Conservation (phyloP, 2,888 invertebrate species). For the Torymus tubicola region DNA sequence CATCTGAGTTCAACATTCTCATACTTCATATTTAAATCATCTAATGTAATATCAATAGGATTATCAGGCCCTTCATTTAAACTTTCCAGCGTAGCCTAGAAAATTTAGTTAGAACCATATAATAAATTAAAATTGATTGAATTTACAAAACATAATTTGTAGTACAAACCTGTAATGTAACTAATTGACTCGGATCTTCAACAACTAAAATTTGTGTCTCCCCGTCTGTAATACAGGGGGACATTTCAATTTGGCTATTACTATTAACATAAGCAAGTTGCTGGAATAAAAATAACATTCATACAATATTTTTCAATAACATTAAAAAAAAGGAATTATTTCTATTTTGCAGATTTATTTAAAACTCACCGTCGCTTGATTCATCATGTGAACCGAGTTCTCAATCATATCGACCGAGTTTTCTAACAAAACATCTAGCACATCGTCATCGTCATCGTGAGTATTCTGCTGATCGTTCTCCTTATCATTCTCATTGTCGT, state of each 20-base stretch:
- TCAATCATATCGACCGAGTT: constrained; percentile 54
- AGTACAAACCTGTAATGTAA: constrained; percentile 67
- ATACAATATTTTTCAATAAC: constrained; percentile 4
- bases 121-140: background rate
- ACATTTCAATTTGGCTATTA: constrained; percentile 66
- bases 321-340: background rate
- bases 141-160: constrained; percentile 9
- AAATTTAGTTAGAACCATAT: constrained; percentile 10
- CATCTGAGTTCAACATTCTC: constrained; percentile 72
- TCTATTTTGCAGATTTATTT: no score
- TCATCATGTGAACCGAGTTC: constrained; percentile 54
- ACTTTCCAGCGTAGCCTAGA: constrained; percentile 65
- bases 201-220: constrained; percentile 72
- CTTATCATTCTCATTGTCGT: background rate
- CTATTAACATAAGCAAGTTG: constrained; percentile 51
- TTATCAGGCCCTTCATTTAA: constrained; percentile 69
- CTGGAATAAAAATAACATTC: constrained; percentile 24
- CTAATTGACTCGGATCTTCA: constrained; percentile 70
- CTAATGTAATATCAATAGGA: constrained; percentile 69
- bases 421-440: constrained; percentile 56
- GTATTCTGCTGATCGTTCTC: background rate
- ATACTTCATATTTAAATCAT: constrained; percentile 71
- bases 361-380: constrained; percentile 2
- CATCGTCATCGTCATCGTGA: constrained; percentile 34
- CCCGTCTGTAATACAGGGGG: constrained; percentile 64